Conservation (phyloP, 2,113 vertebrate genomes). For the Cinclus cinclus region DNA sequence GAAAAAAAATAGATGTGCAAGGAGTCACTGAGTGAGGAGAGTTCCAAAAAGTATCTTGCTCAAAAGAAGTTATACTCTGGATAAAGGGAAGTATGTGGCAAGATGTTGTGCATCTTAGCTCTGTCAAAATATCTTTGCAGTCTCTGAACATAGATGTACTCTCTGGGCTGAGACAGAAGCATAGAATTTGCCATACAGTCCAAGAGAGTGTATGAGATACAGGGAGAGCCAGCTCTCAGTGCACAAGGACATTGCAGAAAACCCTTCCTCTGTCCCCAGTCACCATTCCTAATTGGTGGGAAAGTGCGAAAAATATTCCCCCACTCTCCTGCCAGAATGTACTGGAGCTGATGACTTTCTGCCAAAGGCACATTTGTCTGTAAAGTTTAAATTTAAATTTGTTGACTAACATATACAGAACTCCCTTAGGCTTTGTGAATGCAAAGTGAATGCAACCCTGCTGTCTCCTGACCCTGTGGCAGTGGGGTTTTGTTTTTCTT, state of each 20-base stretch:
- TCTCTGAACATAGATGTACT: not conserved
- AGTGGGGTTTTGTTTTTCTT: slow-evolving; percentile 8
- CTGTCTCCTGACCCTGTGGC: not conserved
- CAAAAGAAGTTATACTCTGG: not conserved
- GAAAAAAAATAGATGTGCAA: not conserved
- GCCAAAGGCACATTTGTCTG: not conserved
- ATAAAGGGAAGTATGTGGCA: not conserved
- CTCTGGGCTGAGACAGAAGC: not conserved
- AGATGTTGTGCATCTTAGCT: not conserved
- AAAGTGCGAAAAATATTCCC: not conserved
- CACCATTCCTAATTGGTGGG: not conserved
- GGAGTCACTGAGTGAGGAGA: not conserved
- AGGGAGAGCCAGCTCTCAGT: not conserved
- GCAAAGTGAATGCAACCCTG: slow-evolving; percentile 12
- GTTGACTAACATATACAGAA: slow-evolving; percentile 33
- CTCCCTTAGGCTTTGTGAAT: slow-evolving; percentile 26
- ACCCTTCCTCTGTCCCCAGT: not conserved
- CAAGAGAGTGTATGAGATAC: not conserved
- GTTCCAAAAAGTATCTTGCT: fast-evolving
- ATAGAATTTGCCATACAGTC: not conserved
- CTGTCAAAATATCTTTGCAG: not conserved
- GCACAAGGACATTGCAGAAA: not conserved
- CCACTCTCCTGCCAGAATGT: not conserved
- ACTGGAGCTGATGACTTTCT: not conserved
- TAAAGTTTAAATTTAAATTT: slow-evolving; percentile 34